These are phyloP conservation scores for Podarcis cretensis DNA, from an alignment of 2,113 vertebrate genomes.

Conservation along the genomic window DNA sequence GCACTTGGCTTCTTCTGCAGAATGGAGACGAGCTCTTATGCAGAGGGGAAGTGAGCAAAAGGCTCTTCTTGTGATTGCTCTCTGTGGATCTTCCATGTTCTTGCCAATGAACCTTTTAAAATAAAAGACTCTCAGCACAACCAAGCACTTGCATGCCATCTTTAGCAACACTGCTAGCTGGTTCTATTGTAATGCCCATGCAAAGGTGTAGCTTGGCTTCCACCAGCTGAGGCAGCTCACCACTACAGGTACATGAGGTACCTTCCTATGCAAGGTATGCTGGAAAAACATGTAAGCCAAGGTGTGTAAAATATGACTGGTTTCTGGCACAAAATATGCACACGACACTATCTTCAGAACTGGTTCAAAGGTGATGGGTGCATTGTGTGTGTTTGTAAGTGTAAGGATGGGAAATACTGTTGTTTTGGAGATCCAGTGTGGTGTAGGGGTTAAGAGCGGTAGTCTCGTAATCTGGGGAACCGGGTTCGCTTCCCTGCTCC, in stretches of 20 bases:
- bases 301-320: neutral
- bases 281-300: neutral
- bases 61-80: neutral
- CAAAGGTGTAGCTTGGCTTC: neutral
- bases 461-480: too few species aligned
- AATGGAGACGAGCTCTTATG: neutral
- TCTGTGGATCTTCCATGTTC: neutral
- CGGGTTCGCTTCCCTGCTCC: too few species aligned
- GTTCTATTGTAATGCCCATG: too few species aligned
- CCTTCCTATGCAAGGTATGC: neutral
- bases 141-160: conserved; percentile 6
- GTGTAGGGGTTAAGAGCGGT: too few species aligned
- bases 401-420: too few species aligned
- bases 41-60: neutral
- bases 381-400: neutral
- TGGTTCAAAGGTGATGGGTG: neutral
- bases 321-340: neutral
- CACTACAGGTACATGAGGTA: neutral
- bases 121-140: conserved; percentile 36
- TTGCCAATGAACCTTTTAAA: neutral
- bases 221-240: neutral
- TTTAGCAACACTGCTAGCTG: neutral
- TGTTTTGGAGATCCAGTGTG: too few species aligned
- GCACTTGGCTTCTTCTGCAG: neutral
- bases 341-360: neutral